These are phyloP conservation scores for Plecturocebus donacophilus DNA, from an alignment of 2,113 vertebrate species.

Conservation along the genomic window DNA sequence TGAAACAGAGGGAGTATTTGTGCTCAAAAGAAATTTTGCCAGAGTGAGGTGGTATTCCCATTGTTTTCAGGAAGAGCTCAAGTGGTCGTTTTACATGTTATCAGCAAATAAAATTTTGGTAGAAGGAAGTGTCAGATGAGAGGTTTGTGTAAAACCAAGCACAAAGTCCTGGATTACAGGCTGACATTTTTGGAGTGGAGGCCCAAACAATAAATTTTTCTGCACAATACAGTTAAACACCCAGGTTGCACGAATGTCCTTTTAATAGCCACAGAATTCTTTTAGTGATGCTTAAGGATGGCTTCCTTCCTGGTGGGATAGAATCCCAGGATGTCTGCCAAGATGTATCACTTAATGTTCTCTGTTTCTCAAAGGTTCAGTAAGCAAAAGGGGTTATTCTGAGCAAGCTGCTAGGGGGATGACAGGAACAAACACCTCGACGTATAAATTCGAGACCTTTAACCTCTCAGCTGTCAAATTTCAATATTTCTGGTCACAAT, in stretches of 20 bases:
- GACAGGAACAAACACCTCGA: constrained; percentile 86
- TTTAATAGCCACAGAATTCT: not conserved
- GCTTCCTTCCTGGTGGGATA: constrained; percentile 73
- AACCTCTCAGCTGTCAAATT: constrained; percentile 86
- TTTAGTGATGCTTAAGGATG: constrained; percentile 46
- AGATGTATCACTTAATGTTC: constrained; percentile 84
- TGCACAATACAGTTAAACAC: not conserved
- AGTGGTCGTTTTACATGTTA: not conserved
- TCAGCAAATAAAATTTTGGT: not conserved
- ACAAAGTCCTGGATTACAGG: not conserved
- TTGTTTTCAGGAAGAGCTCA: not conserved
- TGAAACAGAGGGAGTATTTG: not conserved
- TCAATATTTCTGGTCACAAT: constrained; percentile 87
- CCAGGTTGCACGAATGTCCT: not conserved
- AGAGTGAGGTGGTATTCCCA: not conserved
- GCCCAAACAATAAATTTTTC: not conserved
- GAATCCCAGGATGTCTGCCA: constrained; percentile 80
- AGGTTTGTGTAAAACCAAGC: not conserved
- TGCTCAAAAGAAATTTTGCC: not conserved
- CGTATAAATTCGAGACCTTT: constrained; percentile 88
- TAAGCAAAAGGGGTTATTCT: constrained; percentile 85
- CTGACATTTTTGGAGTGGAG: not conserved
- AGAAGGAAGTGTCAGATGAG: not conserved
- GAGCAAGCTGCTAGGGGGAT: constrained; percentile 78
- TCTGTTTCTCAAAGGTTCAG: constrained; percentile 86